Evolutionary conservation across 2,888 invertebrate genomes (phyloP).

Genomic region (Ptychoptera albimana): DNA sequence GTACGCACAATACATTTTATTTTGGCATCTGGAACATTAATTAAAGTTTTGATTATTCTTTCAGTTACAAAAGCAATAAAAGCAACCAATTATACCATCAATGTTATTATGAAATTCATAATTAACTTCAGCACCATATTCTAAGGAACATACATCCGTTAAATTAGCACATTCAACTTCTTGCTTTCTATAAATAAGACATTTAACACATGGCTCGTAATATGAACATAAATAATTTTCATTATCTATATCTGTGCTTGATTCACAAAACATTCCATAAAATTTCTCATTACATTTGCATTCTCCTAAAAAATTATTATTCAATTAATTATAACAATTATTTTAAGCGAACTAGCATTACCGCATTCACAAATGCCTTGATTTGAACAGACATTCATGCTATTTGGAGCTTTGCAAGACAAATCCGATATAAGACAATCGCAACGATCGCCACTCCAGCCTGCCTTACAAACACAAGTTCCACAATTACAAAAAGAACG

Average conservation of each 20-base stretch:
- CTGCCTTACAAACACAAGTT: slow-evolving; percentile 45
- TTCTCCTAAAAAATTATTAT: background rate
- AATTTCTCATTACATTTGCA: slow-evolving; percentile 21
- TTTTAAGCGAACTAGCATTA: slow-evolving; percentile 8
- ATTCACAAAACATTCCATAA: slow-evolving; percentile 24
- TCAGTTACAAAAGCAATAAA: too few species aligned
- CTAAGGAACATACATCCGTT: slow-evolving; percentile 19
- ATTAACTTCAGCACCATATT: slow-evolving; percentile 16
- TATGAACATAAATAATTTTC: slow-evolving; percentile 25
- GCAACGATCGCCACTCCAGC: slow-evolving; percentile 41
- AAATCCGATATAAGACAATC: slow-evolving; percentile 36
- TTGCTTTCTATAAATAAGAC: slow-evolving; percentile 20
- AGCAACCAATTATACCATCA: too few species aligned
- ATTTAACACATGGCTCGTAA: slow-evolving; percentile 25
- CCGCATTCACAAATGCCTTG: slow-evolving; percentile 68
- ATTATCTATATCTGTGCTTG: slow-evolving; percentile 14
- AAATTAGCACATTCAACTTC: slow-evolving; percentile 15
- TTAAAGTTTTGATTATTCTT: slow-evolving; percentile 2
- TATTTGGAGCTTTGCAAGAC: slow-evolving; percentile 36
- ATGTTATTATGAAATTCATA: slow-evolving; percentile 18
- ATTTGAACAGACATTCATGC: slow-evolving; percentile 45
- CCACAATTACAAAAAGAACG: slow-evolving; percentile 64
- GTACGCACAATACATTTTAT: slow-evolving; percentile 20
- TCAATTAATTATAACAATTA: background rate
- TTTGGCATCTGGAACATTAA: slow-evolving; percentile 12